phyloP scores from a whole-genome alignment of 2,113 vertebrate species.

The Larimichthys crocea region DNA sequence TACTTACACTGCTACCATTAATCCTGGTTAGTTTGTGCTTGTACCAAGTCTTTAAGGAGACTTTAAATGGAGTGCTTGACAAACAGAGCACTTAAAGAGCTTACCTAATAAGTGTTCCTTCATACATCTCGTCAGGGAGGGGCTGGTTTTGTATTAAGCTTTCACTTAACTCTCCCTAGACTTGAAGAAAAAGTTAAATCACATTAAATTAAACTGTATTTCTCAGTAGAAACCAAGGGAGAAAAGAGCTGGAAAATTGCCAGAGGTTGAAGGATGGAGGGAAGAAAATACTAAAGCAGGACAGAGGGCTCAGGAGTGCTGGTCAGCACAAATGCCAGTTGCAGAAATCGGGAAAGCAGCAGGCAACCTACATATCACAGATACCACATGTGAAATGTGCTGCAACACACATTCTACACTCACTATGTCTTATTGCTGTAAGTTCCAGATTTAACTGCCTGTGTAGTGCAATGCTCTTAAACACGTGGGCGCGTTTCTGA shows the following conservation, averaged over 20 bases:
- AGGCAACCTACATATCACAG: slow-evolving; percentile 24
- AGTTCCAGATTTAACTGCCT: slow-evolving; percentile 1
- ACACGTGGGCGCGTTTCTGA: background rate
- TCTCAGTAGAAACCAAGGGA: slow-evolving; percentile 17
- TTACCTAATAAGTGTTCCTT: slow-evolving; percentile 39
- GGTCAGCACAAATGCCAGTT: slow-evolving; percentile 77
- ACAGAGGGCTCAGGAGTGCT: slow-evolving; percentile 35
- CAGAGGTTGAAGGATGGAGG: slow-evolving; percentile 33
- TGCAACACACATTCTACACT: slow-evolving; percentile 20
- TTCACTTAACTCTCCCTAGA: slow-evolving; percentile 30
- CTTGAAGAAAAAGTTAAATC: slow-evolving; percentile 32
- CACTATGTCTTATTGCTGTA: slow-evolving; percentile 27
- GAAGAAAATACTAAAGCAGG: slow-evolving; percentile 36
- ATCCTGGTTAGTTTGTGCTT: slow-evolving; percentile 24
- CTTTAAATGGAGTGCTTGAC: slow-evolving; percentile 28
- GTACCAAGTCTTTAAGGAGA: slow-evolving; percentile 26
- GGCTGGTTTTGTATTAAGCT: slow-evolving; percentile 37
- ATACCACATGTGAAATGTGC: slow-evolving; percentile 24
- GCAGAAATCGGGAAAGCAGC: slow-evolving; percentile 28
- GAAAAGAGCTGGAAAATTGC: slow-evolving; percentile 29
- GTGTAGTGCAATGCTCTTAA: background rate
- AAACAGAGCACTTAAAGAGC: slow-evolving; percentile 57
- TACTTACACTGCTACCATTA: slow-evolving; percentile 16
- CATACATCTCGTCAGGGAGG: slow-evolving; percentile 21
- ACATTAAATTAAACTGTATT: slow-evolving; percentile 37